Conservation (phyloP, 2,888 invertebrate genomes). For the Chromoteleia sp. region DNA sequence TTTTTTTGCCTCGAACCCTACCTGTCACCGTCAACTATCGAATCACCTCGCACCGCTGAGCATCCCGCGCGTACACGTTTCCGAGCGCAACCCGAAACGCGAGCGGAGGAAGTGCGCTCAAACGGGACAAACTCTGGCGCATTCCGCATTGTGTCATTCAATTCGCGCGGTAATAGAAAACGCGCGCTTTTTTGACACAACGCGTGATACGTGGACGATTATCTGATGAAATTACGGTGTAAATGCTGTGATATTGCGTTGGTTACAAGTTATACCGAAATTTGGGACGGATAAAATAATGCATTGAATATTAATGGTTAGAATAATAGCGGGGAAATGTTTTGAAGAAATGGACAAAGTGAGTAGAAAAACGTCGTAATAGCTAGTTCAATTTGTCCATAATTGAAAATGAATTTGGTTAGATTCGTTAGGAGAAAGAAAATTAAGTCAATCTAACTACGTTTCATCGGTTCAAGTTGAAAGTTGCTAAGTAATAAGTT, state of each 20-base stretch:
- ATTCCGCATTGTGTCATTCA: constrained; percentile 58
- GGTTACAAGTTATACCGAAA: too few species aligned
- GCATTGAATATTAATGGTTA: too few species aligned
- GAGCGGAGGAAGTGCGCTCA: constrained; percentile 39
- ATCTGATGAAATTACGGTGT: constrained; percentile 19
- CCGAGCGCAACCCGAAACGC: constrained; percentile 31
- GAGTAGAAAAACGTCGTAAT: too few species aligned
- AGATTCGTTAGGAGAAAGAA: too few species aligned
- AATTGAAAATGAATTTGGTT: too few species aligned
- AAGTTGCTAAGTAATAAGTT: too few species aligned
- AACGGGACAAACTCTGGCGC: constrained; percentile 43
- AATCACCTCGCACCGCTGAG: constrained; percentile 64
- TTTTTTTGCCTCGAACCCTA: constrained; percentile 24
- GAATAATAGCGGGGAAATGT: background rate
- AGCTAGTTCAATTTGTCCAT: too few species aligned
- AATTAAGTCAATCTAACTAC: too few species aligned
- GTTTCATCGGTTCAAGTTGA: too few species aligned
- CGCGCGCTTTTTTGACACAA: constrained; percentile 34
- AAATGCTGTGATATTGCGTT: constrained; percentile 8
- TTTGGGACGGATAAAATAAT: too few species aligned
- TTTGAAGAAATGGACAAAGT: too few species aligned
- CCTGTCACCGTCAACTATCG: constrained; percentile 56
- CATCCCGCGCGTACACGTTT: constrained; percentile 57
- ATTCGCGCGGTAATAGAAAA: constrained; percentile 51
- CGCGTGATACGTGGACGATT: background rate